Conservation (phyloP, 2,797 vertebrate genomes). For the Varecia variegata region DNA sequence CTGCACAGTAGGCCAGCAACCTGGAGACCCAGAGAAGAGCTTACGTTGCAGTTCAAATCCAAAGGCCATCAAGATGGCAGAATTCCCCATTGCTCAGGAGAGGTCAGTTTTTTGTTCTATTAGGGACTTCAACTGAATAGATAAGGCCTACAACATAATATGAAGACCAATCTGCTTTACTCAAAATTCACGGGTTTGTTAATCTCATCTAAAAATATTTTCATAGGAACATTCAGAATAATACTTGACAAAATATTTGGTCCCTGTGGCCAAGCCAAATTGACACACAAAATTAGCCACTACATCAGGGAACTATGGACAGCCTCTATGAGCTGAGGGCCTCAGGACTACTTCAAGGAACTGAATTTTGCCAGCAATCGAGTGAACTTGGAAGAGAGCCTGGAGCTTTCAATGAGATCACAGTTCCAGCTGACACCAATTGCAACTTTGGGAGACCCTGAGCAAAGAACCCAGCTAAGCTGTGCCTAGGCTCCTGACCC, state of each 20-base stretch:
- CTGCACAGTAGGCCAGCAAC: not conserved
- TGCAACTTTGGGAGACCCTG: not conserved
- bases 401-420: not conserved
- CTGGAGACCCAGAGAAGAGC: not conserved
- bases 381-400: not conserved
- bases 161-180: not conserved
- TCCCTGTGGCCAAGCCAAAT: not conserved
- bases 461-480: not conserved
- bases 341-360: not conserved
- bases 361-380: not conserved
- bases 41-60: not conserved
- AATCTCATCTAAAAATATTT: not conserved
- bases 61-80: not conserved
- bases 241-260: not conserved
- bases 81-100: not conserved
- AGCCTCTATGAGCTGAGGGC: not conserved
- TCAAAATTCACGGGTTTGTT: not conserved
- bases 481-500: too few species aligned
- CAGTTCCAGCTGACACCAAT: accelerated
- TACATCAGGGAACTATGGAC: not conserved
- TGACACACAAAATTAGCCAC: not conserved
- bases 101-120: not conserved
- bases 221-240: not conserved
- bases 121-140: not conserved
- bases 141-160: not conserved